Evolutionary conservation across 2,888 invertebrate species (phyloP), one percentile per base, ranked within the genome.

Genomic region (Salticus scenicus): DNA sequence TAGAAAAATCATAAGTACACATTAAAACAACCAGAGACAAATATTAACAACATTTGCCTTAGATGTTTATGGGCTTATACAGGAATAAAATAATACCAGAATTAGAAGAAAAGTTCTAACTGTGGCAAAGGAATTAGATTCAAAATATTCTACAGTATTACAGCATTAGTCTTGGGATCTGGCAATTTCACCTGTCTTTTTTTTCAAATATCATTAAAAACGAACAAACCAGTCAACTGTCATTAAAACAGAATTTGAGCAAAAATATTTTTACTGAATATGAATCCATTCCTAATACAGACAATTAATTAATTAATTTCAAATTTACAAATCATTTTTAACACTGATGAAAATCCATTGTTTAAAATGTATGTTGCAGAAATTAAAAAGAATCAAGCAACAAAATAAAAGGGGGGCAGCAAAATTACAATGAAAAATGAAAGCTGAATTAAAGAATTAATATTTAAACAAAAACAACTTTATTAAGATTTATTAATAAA

Each of bases 181-280:
- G 86, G 86, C 86, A 86, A 86, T 69, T 86, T 86, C 86, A 86
- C 86, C 86, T 80, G 86, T 75, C 80, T 80, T 80, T 70, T 47
- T 76, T 76, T 66, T 37, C 72, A 28, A 28, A 24, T 72, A n/a
- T 57, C 4, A 51, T 31, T 7, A 33, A 41, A 37, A 31, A 64
- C 17, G 66, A 85, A 79, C 71, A 79, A 79, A 72, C 12, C 78
- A 79, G 84, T 85, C 84, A 85, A 85, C 84, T 78, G 57, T 47
- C 84, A 85, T 85, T 85, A 31, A 69, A 57, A 57, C 57, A 57
- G 57, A 57, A 5, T 57, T 57, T 57, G 17, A 47, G 42, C 42
- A 57, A 24, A 57, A 47, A 17, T 17, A 57, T 24, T 57, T 57
- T 4, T 24, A 57, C 57, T 17, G 4, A 37, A 73, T 37, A 37